These are phyloP conservation scores for Anoplius nigerrimus DNA, from an alignment of 2,888 invertebrate genomes.

Conservation along the genomic window DNA sequence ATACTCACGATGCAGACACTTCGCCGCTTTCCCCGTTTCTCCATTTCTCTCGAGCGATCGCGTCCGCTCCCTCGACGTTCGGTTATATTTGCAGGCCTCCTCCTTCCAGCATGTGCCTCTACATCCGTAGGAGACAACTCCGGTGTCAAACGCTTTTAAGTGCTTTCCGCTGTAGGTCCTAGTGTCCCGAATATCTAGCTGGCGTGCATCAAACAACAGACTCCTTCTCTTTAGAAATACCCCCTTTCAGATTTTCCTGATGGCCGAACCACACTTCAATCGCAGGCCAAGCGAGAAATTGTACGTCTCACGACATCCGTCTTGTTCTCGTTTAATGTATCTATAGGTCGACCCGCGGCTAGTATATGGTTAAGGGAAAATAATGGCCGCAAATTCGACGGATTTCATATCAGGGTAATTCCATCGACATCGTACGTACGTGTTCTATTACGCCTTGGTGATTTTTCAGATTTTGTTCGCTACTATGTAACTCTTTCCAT, in stretches of 20 bases:
- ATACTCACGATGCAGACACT: no score
- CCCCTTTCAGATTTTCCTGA: background rate
- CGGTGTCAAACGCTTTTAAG: constrained; percentile 58
- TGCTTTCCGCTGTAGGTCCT: constrained; percentile 60
- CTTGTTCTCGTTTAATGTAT: no score
- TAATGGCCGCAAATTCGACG: no score
- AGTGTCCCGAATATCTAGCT: constrained; percentile 44
- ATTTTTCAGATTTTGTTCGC: constrained; percentile 30
- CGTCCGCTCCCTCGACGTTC: background rate
- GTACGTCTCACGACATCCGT: no score
- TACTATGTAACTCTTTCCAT: no score
- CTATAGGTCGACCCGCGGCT: no score
- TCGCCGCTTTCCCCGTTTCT: background rate
- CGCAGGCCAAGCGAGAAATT: no score
- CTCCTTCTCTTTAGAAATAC: background rate
- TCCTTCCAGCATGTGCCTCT: no score
- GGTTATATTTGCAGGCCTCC: background rate
- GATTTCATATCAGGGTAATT: no score
- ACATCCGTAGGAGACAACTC: constrained; percentile 11
- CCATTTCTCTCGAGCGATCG: background rate
- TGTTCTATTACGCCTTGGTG: constrained; percentile 50
- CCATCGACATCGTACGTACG: constrained; percentile 24
- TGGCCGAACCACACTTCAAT: no score
- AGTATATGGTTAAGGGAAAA: no score
- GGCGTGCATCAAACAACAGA: constrained; percentile 1